These are phyloP conservation scores for Leucophenga maculata DNA, from an alignment of 2,888 invertebrate species.

Conservation along the genomic window DNA sequence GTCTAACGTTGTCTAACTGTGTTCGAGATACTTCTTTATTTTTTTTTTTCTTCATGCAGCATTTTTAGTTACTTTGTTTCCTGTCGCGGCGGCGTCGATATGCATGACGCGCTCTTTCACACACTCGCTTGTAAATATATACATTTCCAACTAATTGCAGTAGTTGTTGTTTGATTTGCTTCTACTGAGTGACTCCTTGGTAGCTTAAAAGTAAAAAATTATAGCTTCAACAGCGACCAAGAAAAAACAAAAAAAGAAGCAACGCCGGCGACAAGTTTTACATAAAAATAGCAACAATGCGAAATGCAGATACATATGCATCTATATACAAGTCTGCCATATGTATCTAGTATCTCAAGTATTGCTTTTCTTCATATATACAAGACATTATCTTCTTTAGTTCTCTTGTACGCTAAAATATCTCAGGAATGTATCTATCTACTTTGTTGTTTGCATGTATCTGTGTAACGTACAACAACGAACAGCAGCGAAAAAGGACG, in stretches of 20 bases:
- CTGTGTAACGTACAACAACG: too few species aligned
- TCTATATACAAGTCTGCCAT: background rate
- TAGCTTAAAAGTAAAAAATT: too few species aligned
- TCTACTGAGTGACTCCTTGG: background rate
- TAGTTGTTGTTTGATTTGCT: background rate
- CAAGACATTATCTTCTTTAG: too few species aligned
- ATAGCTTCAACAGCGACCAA: background rate
- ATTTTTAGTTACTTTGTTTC: background rate
- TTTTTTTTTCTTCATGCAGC: background rate
- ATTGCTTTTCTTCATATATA: too few species aligned
- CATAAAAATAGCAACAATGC: constrained; percentile 11
- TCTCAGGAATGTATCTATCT: constrained; percentile 57
- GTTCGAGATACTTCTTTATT: background rate
- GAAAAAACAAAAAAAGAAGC: too few species aligned
- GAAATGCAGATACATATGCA: background rate
- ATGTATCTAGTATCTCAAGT: constrained; percentile 8
- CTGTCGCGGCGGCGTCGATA: too few species aligned
- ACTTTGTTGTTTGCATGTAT: too few species aligned
- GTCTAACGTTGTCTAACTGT: background rate
- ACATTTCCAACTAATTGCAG: constrained; percentile 4
- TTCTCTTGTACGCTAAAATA: constrained; percentile 40
- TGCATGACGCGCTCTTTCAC: too few species aligned
- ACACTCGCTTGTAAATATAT: background rate
- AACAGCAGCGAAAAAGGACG: too few species aligned
- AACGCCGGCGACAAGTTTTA: constrained; percentile 22